These are phyloP conservation scores for Choristoneura fumiferana DNA, from an alignment of 1,140 invertebrate genomes.

Conservation along the genomic window DNA sequence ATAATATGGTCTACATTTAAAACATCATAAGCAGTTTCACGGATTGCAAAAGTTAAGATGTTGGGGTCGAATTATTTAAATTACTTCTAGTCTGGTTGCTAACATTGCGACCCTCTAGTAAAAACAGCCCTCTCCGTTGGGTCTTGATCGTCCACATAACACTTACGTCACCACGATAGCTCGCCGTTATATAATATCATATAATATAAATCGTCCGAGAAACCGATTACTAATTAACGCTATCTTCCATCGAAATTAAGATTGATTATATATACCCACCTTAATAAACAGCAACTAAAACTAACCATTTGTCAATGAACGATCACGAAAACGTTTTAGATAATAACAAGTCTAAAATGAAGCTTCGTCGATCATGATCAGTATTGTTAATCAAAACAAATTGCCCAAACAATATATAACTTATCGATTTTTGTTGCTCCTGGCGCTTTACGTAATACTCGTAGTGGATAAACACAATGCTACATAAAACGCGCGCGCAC, in stretches of 20 bases:
- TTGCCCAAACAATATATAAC: constrained; percentile 42
- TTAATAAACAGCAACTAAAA: not conserved
- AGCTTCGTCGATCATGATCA: not conserved
- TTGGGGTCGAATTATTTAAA: no score
- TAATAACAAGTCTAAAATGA: not conserved
- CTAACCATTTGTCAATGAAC: not conserved
- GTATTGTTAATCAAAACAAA: constrained; percentile 26
- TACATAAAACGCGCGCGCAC: constrained; percentile 32
- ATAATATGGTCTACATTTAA: no score
- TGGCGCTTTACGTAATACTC: constrained; percentile 58
- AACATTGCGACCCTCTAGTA: no score
- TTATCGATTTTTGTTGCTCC: constrained; percentile 65
- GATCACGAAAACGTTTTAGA: not conserved
- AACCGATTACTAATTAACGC: constrained; percentile 9
- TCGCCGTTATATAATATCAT: constrained; percentile 8
- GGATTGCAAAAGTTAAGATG: no score
- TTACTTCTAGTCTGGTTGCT: no score
- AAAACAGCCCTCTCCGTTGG: no score
- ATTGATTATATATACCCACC: not conserved
- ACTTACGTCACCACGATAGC: constrained; percentile 12
- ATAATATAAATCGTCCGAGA: not conserved
- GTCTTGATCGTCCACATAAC: not conserved
- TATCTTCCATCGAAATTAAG: constrained; percentile 1
- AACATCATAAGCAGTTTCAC: no score
- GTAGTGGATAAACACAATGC: constrained; percentile 36